Conservation (phyloP, 2,888 invertebrate species). For the Flexamia atlantica region DNA sequence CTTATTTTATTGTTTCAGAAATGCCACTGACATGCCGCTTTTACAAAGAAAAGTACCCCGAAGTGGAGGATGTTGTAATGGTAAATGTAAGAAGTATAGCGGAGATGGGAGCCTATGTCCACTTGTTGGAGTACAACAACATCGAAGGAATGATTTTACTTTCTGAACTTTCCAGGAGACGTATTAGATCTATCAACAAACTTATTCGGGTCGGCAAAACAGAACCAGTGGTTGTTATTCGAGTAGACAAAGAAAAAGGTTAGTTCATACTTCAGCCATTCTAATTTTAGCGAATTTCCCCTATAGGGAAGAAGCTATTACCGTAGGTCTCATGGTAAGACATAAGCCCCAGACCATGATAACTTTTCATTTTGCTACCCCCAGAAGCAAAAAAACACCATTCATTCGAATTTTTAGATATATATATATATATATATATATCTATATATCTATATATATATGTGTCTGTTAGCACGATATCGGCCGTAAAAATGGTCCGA, state of each 20-base stretch:
- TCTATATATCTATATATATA: no score
- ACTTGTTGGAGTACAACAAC: slow-evolving; percentile 98
- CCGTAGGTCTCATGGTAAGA: no score
- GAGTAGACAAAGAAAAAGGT: slow-evolving; percentile 99
- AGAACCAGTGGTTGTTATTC: slow-evolving; percentile 99
- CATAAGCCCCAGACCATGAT: no score
- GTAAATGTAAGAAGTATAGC: slow-evolving; percentile 98
- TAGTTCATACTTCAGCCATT: slow-evolving; percentile 62
- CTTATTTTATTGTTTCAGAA: slow-evolving; percentile 72
- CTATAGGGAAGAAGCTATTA: no score
- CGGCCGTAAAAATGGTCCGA: no score
- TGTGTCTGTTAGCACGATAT: no score
- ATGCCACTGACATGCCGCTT: slow-evolving; percentile 97
- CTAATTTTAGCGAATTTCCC: no score
- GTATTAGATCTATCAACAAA: slow-evolving; percentile 99
- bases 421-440: no score
- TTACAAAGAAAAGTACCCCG: slow-evolving; percentile 98
- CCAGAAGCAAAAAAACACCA: no score
- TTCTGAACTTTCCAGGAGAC: slow-evolving; percentile 97
- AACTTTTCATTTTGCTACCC: no score
- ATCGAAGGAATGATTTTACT: slow-evolving; percentile 99
- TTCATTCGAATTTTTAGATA: no score
- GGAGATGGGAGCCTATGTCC: slow-evolving; percentile 99
- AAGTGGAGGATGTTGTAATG: slow-evolving; percentile 99
- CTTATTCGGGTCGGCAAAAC: slow-evolving; percentile 98